These are phyloP conservation scores for Anguilla pacifica DNA, from an alignment of 2,797 vertebrate species.

Conservation along the genomic window DNA sequence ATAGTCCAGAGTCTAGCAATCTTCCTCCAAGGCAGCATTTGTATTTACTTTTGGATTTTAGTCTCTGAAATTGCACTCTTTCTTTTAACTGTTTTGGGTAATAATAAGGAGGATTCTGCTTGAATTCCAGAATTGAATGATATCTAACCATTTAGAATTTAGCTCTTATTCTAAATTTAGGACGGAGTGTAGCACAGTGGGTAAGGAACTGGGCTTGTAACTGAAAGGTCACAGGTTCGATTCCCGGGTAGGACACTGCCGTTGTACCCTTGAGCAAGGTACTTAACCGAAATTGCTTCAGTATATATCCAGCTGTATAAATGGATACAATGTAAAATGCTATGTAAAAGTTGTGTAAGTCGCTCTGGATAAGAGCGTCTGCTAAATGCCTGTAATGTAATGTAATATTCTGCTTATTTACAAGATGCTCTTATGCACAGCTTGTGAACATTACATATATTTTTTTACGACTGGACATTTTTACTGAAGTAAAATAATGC, in stretches of 20 bases:
- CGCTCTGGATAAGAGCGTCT: too few relatives aligned
- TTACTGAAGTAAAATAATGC: neutral
- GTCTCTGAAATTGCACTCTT: neutral
- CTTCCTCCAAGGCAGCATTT: neutral
- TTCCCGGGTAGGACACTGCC: too few relatives aligned
- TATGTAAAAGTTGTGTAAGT: too few relatives aligned
- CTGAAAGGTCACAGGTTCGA: too few relatives aligned
- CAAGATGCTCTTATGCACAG: neutral
- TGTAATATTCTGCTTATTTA: neutral
- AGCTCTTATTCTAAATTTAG: neutral
- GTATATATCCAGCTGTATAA: too few relatives aligned
- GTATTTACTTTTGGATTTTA: neutral
- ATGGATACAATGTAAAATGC: too few relatives aligned
- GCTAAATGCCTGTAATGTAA: too few relatives aligned
- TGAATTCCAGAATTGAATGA: neutral
- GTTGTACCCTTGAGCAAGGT: too few relatives aligned
- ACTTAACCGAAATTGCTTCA: too few relatives aligned
- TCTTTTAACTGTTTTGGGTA: neutral
- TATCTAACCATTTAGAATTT: too few relatives aligned
- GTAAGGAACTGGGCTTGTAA: too few relatives aligned
- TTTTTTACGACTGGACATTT: neutral
- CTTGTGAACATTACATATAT: neutral
- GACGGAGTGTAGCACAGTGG: too few relatives aligned
- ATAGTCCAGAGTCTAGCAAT: neutral
- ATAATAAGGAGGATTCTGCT: neutral